Percentiles rank a stretch among this genome's conserved stretches.
phyloP scores from a whole-genome alignment of 2,797 vertebrate species.

The Cyclopterus lumpus region DNA sequence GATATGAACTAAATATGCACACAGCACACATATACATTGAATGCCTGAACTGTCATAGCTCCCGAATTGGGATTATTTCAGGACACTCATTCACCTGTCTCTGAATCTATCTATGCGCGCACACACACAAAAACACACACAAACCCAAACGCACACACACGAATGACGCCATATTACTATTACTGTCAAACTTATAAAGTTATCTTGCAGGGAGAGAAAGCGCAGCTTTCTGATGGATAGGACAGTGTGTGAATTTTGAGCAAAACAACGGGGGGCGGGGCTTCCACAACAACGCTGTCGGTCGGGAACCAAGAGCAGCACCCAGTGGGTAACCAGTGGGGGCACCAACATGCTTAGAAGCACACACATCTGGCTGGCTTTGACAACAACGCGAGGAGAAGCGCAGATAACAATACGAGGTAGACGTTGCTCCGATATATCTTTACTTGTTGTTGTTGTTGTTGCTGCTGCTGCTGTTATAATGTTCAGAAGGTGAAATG shows the following conservation, averaged over 20 bases:
- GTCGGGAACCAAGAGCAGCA: too few species aligned
- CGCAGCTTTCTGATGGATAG: slow-evolving; percentile 13
- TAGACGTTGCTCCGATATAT: too few species aligned
- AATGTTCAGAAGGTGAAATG: neutral
- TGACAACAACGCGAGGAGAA: too few species aligned
- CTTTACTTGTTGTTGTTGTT: neutral
- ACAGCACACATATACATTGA: neutral
- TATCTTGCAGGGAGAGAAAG: neutral
- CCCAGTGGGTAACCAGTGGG: too few species aligned
- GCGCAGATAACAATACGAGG: too few species aligned
- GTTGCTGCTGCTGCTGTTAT: neutral
- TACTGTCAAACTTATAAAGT: slow-evolving; percentile 40
- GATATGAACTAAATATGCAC: neutral
- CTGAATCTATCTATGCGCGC: slow-evolving; percentile 24
- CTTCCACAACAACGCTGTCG: too few species aligned
- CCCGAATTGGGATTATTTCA: neutral
- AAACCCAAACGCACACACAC: neutral
- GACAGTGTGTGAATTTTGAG: neutral
- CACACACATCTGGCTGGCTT: too few species aligned
- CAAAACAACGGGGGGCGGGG: too few species aligned
- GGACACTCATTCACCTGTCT: slow-evolving; percentile 24
- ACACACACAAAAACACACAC: neutral
- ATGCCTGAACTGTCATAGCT: neutral
- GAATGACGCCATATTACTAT: slow-evolving; percentile 18
- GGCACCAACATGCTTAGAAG: too few species aligned